A percentile compares a stretch with the other conserved stretches of the same genome.
phyloP scores from a whole-genome alignment of 2,888 invertebrate species.

The Oxystoma pomonae region DNA sequence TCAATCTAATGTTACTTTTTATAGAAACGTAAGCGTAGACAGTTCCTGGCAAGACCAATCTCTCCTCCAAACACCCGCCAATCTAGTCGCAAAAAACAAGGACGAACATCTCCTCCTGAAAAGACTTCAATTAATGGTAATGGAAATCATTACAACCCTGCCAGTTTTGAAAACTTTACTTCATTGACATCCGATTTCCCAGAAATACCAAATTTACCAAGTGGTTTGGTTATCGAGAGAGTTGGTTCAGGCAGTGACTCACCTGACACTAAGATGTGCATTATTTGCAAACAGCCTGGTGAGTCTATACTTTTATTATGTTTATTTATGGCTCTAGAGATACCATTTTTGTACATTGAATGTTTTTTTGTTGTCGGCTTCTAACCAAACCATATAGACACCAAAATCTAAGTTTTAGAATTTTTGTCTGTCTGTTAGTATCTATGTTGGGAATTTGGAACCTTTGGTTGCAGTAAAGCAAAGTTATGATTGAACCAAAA shows the following conservation, averaged over 20 bases:
- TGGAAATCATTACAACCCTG: neutral
- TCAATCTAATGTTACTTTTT: constrained; percentile 26
- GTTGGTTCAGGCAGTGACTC: constrained; percentile 45
- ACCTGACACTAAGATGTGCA: constrained; percentile 46
- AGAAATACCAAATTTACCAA: constrained; percentile 50
- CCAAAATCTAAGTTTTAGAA: too few species aligned
- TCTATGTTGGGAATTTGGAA: too few species aligned
- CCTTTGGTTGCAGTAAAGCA: too few species aligned
- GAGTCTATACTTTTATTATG: constrained; percentile 22
- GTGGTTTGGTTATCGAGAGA: constrained; percentile 53
- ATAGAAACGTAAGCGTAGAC: constrained; percentile 50
- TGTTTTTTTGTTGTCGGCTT: too few species aligned
- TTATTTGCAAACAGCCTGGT: constrained; percentile 51
- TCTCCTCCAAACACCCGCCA: constrained; percentile 52
- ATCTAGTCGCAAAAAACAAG: constrained; percentile 42
- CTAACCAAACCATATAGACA: too few species aligned
- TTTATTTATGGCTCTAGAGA: too few species aligned
- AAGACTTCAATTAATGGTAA: neutral
- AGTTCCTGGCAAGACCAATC: constrained; percentile 48
- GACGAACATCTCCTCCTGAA: constrained; percentile 33
- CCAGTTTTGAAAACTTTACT: neutral
- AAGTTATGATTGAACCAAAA: too few species aligned
- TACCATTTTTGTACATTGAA: too few species aligned
- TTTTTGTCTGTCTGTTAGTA: too few species aligned
- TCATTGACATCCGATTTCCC: neutral